A percentile compares a stretch with the other conserved stretches of the same genome.
These are phyloP conservation scores for Tribolium castaneum DNA, from an alignment of 1,140 invertebrate genomes.

Conservation along the genomic window DNA sequence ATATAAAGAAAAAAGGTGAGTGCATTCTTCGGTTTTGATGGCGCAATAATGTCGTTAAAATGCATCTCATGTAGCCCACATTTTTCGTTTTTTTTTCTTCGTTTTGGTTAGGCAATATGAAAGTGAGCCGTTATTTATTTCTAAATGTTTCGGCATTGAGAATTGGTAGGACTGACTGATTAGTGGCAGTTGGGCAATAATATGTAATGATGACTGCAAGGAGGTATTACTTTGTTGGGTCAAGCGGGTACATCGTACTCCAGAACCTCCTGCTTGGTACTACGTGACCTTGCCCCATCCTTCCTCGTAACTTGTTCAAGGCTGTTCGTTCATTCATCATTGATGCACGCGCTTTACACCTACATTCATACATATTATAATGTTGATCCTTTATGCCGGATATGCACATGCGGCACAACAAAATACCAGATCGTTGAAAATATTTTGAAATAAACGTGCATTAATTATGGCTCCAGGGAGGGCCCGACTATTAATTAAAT, in stretches of 20 bases:
- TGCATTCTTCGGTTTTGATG: background rate
- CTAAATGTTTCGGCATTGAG: constrained; percentile 35
- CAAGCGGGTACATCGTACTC: constrained; percentile 19
- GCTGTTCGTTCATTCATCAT: constrained; percentile 16
- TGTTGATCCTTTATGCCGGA: background rate
- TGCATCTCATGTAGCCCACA: constrained; percentile 21
- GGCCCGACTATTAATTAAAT: too few relatives aligned
- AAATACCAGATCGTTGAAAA: too few relatives aligned
- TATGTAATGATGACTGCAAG: constrained; percentile 17
- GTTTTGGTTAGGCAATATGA: constrained; percentile 12
- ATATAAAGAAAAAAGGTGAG: constrained; percentile 84
- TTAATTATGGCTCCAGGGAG: too few relatives aligned
- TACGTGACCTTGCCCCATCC: constrained; percentile 15
- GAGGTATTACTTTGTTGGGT: constrained; percentile 1
- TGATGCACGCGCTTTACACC: background rate
- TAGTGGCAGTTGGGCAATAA: constrained; percentile 24
- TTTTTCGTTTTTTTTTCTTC: background rate
- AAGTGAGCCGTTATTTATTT: constrained; percentile 21
- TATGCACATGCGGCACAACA: background rate
- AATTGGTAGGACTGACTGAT: constrained; percentile 24
- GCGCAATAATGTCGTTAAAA: background rate
- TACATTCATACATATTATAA: background rate
- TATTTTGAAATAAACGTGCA: too few relatives aligned
- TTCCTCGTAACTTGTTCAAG: constrained; percentile 6
- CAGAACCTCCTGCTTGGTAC: constrained; percentile 8